Evolutionary conservation across 2,797 vertebrate genomes (phyloP), one percentile per base, ranked within the genome.

Genomic region (Crenichthys baileyi): DNA sequence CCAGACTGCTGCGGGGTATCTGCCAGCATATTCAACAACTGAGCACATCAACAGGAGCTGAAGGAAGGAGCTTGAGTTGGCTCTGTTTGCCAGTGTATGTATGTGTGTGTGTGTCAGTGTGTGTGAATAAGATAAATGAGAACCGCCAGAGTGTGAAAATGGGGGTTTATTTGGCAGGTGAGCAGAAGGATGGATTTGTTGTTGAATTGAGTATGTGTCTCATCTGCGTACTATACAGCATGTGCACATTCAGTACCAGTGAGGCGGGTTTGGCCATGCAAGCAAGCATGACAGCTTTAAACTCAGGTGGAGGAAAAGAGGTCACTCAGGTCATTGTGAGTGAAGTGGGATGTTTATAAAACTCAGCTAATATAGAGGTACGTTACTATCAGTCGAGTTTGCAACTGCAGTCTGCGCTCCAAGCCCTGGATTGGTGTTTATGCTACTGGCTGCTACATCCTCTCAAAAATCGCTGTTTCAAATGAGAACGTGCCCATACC

Each of bases 11-110:
- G 87, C 70, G 74, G 85, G 79, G 80, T 63, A 39, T 44, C 82
- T 88, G 89, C 86, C 89, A 91, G 83, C 89, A 79, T 70, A 85
- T 93, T 91, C 88, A 90, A 82, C 85, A 73, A 77, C 81, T 15
- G 39, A 86, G 84, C 81, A 63, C 89, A 89, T 85, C 83, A 83
- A 73, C 76, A 31, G 77, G 80, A 56, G 82, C 70, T 39, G 77
- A 65, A 51, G 80, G 74, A 20, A n/a, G 55, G 70, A 39, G 46
- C 16, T 7, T 65, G 77, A 82, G 5, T 65, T 73, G 82, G 78
- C 79, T 84, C 73, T 74, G 83, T 89, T 86, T 83, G 81, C 70
- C 70, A 13, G 50, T 31, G 29, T 83, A 8, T 60, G 63, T 75
- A 76, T 77, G 83, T 41, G 12, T 2, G 0, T 41, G 12, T 1